Conservation (phyloP, 2,113 vertebrate species). For the Phrynosoma platyrhinos region DNA sequence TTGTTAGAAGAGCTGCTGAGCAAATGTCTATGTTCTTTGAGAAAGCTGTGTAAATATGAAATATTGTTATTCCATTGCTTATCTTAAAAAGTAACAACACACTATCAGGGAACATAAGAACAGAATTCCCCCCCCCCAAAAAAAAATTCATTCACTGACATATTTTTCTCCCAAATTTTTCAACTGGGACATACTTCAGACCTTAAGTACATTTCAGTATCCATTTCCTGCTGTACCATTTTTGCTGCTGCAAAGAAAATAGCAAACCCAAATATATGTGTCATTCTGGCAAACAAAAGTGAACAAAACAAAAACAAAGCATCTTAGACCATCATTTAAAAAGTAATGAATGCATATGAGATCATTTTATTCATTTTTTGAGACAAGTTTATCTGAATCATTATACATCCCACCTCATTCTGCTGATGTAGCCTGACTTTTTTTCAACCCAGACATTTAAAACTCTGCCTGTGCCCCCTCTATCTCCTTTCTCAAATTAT, state of each 20-base stretch:
- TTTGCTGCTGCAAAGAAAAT: slow-evolving; percentile 73
- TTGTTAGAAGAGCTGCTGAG: background rate
- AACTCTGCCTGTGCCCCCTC: background rate
- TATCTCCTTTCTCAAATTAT: background rate
- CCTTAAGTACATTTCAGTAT: slow-evolving; percentile 72
- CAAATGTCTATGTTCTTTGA: background rate
- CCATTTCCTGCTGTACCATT: slow-evolving; percentile 71
- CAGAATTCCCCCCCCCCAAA: background rate
- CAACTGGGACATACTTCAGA: slow-evolving; percentile 41
- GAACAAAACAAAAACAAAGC: background rate
- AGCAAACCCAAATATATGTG: slow-evolving; percentile 79
- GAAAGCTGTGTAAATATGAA: slow-evolving; percentile 1
- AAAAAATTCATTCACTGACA: slow-evolving; percentile 17
- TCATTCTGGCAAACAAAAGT: slow-evolving; percentile 37
- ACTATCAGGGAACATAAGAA: background rate
- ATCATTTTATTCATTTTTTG: slow-evolving; percentile 61
- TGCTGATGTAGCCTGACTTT: background rate
- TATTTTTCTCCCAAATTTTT: background rate
- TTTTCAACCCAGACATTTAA: background rate
- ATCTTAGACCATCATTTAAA: slow-evolving; percentile 66
- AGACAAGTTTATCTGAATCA: background rate
- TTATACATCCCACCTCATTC: background rate
- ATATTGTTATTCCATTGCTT: slow-evolving; percentile 8
- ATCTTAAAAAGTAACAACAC: slow-evolving; percentile 10
- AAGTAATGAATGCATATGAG: slow-evolving; percentile 70